These are phyloP conservation scores for Meteorus sp. DNA, from an alignment of 1,140 invertebrate genomes.

Conservation along the genomic window DNA sequence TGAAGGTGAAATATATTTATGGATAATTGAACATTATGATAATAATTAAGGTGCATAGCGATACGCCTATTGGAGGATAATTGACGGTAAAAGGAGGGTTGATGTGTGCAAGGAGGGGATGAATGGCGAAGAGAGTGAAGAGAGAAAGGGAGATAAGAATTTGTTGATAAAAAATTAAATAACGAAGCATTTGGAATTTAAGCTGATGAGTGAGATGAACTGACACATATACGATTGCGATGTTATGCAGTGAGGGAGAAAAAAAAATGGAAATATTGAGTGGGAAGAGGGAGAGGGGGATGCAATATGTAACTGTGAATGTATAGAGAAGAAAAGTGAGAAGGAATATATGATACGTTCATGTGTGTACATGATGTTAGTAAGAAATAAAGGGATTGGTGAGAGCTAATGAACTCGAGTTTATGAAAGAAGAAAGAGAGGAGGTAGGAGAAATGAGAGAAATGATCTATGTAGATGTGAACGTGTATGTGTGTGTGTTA, in stretches of 20 bases:
- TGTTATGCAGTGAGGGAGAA: slow-evolving; percentile 16
- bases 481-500: too few relatives aligned
- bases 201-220: slow-evolving; percentile 41
- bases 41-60: too few relatives aligned
- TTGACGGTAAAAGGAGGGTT: too few relatives aligned
- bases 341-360: too few relatives aligned
- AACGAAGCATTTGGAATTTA: slow-evolving; percentile 51
- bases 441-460: too few relatives aligned
- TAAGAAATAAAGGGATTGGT: slow-evolving; percentile 14
- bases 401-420: slow-evolving; percentile 26
- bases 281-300: too few relatives aligned
- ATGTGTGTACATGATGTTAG: too few relatives aligned
- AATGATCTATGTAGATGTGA: too few relatives aligned
- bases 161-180: slow-evolving; percentile 47
- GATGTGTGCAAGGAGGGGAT: not conserved
- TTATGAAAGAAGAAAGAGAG: too few relatives aligned
- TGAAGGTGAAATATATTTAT: too few relatives aligned
- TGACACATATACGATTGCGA: slow-evolving; percentile 13
- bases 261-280: not conserved
- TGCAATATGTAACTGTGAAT: not conserved
- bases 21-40: too few relatives aligned
- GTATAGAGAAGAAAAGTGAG: slow-evolving; percentile 14
- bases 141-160: slow-evolving; percentile 3
- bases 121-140: not conserved
- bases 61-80: too few relatives aligned